These are phyloP conservation scores for Shinisaurus crocodilurus DNA, from an alignment of 2,113 vertebrate genomes.

Conservation along the genomic window DNA sequence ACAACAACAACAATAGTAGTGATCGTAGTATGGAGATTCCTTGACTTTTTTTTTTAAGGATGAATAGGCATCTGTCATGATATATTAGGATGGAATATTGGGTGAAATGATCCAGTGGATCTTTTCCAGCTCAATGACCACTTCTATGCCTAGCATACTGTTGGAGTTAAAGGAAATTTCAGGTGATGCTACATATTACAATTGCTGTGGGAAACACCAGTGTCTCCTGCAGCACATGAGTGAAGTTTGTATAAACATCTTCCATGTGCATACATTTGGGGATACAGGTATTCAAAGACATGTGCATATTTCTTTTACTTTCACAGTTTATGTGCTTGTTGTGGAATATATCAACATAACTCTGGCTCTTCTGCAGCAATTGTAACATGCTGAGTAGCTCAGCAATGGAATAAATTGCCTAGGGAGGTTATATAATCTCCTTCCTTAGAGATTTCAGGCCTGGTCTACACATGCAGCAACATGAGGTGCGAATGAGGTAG, in stretches of 20 bases:
- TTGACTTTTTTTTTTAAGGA: background rate
- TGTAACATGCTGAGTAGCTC: background rate
- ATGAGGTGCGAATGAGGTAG: background rate
- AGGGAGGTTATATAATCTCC: constrained; percentile 13
- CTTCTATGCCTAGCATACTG: background rate
- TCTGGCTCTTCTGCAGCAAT: background rate
- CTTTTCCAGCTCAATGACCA: background rate
- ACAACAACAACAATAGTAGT: background rate
- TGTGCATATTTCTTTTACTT: background rate
- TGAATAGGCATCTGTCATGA: background rate
- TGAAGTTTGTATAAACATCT: background rate
- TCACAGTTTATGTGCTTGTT: background rate
- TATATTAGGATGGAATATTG: background rate
- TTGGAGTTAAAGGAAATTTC: background rate
- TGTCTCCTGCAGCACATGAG: background rate
- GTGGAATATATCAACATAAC: background rate
- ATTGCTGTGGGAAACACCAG: background rate
- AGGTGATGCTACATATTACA: background rate
- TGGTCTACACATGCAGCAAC: background rate
- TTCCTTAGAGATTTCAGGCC: constrained; percentile 11
- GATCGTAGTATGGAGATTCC: background rate
- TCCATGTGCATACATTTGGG: background rate
- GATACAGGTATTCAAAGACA: background rate
- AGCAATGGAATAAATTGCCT: background rate
- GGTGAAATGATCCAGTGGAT: background rate